Evolutionary conservation across 2,888 invertebrate species (phyloP), one percentile per base, ranked within the genome.

Genomic region (Hirtodrosophila trivittata): DNA sequence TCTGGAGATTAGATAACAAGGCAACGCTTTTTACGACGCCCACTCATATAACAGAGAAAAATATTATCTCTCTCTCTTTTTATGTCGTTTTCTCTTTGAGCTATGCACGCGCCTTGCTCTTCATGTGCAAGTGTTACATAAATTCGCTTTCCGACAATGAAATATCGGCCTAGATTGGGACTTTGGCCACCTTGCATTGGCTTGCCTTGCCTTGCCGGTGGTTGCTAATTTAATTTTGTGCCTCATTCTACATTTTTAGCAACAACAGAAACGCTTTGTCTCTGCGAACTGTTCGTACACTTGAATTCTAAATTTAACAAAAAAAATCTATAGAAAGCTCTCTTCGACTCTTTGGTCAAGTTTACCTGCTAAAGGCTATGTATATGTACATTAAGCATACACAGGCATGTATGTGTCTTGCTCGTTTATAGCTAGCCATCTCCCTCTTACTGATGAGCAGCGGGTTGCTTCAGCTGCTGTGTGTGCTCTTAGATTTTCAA

Each of bases 1-100:
- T 39, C 58, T 68, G 60, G 37, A 60, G 74, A 73, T 85, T 77
- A 83, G 83, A 83, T 86, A 86, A 80, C 63, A 65, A 14, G 42
- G 26, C 59, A 43, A 60, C 14, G 66, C 32, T 54, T 45, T 43
- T 33, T 26, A 41, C 32, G 41, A 18, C 37, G 16, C 14, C 25
- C 50, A 26, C 49, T 7, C 25, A 28, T 2, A 5, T 7, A 7
- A 26, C 5, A 21, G 21, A 12, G 7, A 39, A 46, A 8, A 39
- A 46, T 38, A 43, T 46, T 54, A 52, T 42, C 51, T 54, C 18
- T 21, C 10, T n/a, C n/a, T 35, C 42, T 30, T 26, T 26, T 26
- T n/a, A n/a, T n/a, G n/a, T n/a, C 30, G 43, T 21, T 42, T 25
- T n/a, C 5, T n/a, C 43, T 32, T 50, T 56, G 18, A 21, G 5